Percentiles rank a stretch among this genome's conserved stretches.
Evolutionary conservation across 2,797 vertebrate genomes (phyloP).

Genomic region (Brachyalestes nurse): DNA sequence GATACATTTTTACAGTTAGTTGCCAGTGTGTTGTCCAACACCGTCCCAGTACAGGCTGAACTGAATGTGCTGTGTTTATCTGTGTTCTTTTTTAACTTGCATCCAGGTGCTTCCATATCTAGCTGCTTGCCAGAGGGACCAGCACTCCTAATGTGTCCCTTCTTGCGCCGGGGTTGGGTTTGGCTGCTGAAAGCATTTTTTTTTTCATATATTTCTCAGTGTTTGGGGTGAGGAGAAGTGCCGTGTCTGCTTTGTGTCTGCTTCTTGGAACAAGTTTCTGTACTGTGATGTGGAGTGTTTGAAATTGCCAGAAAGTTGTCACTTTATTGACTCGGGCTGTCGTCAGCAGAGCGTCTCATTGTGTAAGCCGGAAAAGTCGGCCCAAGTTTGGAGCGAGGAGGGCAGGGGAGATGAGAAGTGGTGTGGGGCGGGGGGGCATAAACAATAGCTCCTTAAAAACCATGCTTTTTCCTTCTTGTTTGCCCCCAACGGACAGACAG

Average conservation of each 20-base stretch:
- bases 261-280: slow-evolving; percentile 39
- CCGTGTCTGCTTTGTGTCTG: slow-evolving; percentile 39
- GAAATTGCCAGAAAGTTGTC: slow-evolving; percentile 43
- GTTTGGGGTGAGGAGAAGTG: slow-evolving; percentile 17
- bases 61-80: slow-evolving; percentile 32
- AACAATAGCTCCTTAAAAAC: slow-evolving; percentile 56
- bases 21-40: slow-evolving; percentile 16
- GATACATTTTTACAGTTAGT: slow-evolving; percentile 24
- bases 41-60: slow-evolving; percentile 33
- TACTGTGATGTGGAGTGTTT: slow-evolving; percentile 35
- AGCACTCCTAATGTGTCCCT: slow-evolving; percentile 45
- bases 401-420: slow-evolving; percentile 41
- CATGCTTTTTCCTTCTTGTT: slow-evolving; percentile 58
- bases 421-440: slow-evolving; percentile 47
- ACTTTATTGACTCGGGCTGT: slow-evolving; percentile 39
- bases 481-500: slow-evolving; percentile 68
- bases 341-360: slow-evolving; percentile 45
- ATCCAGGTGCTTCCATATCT: slow-evolving; percentile 50
- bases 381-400: slow-evolving; percentile 29
- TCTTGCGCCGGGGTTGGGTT: slow-evolving; percentile 46
- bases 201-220: slow-evolving; percentile 38
- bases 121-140: slow-evolving; percentile 55
- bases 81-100: slow-evolving; percentile 41
- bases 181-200: slow-evolving; percentile 54
- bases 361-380: slow-evolving; percentile 43